phyloP scores from a whole-genome alignment of 2,113 vertebrate genomes.

The Odocoileus hemionus region DNA sequence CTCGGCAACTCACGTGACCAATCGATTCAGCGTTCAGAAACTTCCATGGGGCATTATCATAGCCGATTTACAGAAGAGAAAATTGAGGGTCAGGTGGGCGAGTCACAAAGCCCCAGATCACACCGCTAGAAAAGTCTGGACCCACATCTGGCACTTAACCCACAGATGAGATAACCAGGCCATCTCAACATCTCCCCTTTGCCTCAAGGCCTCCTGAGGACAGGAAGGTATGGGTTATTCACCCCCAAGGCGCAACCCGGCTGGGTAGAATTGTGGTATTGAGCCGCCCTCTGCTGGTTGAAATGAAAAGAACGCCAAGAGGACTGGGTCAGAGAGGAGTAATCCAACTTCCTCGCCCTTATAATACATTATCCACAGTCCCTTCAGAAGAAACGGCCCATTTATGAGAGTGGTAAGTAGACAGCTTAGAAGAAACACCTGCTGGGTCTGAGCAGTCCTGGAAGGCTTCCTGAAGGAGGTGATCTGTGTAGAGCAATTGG shows the following conservation, averaged over 20 bases:
- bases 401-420: neutral
- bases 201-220: neutral
- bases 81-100: neutral
- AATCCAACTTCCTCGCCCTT: neutral
- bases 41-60: neutral
- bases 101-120: neutral
- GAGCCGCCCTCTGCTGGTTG: constrained; percentile 50
- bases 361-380: neutral
- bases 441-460: neutral
- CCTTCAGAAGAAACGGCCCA: neutral
- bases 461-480: constrained; percentile 20
- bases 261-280: neutral
- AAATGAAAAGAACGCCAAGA: neutral
- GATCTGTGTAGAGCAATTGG: neutral
- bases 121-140: neutral
- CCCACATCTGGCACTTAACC: neutral
- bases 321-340: no score
- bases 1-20: neutral
- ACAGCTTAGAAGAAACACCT: neutral
- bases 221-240: neutral
- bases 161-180: neutral
- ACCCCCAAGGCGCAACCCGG: accelerated
- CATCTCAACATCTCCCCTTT: neutral
- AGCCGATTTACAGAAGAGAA: neutral
- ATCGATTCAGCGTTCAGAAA: neutral